phyloP scores from a whole-genome alignment of 2,797 vertebrate genomes.

The Nyctalus aviator region DNA sequence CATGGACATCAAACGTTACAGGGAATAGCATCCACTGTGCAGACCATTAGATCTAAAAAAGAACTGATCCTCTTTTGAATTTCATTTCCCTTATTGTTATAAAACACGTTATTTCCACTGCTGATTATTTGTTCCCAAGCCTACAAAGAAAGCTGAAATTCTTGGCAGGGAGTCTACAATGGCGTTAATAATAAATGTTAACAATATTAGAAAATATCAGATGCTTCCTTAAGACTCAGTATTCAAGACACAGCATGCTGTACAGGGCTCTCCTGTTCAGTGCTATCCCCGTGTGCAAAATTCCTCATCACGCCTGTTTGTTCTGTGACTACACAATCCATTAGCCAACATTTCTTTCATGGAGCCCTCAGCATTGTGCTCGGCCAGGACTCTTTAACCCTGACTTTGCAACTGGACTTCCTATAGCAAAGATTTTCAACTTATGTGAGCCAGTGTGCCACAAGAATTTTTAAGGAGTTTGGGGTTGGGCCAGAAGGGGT shows the following conservation, averaged over 20 bases:
- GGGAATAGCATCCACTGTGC: neutral
- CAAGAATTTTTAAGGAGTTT: neutral
- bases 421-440: neutral
- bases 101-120: neutral
- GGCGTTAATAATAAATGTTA: neutral
- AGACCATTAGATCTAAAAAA: neutral
- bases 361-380: neutral
- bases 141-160: neutral
- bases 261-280: neutral
- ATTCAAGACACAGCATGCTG: neutral
- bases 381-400: neutral
- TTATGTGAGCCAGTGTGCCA: neutral
- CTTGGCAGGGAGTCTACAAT: neutral
- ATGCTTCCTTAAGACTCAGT: conserved; percentile 30
- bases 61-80: neutral
- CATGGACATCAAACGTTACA: neutral
- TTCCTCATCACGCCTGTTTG: neutral
- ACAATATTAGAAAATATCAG: neutral
- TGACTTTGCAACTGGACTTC: neutral
- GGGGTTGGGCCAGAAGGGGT: conserved; percentile 54
- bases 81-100: neutral
- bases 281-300: neutral
- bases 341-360: conserved; percentile 21
- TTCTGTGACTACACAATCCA: neutral
- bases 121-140: conserved; percentile 11